A percentile compares a stretch with the other conserved stretches of the same genome.
Conservation (phyloP, 2,113 vertebrate species). For the Pluvialis apricaria region DNA sequence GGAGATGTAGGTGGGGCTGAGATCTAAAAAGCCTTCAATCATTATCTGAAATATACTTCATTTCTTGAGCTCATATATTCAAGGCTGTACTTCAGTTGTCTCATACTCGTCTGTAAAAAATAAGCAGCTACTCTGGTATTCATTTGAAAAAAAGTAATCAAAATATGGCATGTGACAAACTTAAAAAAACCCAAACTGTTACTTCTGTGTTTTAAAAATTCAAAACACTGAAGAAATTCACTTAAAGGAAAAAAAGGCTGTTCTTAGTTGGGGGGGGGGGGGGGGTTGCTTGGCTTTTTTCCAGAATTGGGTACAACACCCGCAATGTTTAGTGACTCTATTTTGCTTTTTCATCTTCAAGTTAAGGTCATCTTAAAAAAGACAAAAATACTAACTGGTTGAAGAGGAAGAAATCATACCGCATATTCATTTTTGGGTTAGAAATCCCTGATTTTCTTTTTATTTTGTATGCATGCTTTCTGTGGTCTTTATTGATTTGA, state of each 20-base stretch:
- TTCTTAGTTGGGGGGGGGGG: background rate
- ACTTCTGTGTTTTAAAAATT: background rate
- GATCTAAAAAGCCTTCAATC: background rate
- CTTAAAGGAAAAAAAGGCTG: background rate
- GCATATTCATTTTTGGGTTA: background rate
- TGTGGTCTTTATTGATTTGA: background rate
- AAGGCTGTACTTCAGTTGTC: background rate
- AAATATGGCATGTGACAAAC: background rate
- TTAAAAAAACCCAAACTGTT: background rate
- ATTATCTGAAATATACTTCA: background rate
- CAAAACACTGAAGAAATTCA: background rate
- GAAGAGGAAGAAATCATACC: background rate
- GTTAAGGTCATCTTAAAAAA: background rate
- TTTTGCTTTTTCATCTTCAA: background rate
- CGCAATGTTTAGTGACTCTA: background rate
- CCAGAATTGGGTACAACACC: background rate
- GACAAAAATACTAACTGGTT: background rate
- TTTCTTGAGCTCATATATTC: background rate
- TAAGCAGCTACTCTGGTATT: background rate
- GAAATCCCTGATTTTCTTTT: background rate
- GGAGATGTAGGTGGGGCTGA: background rate
- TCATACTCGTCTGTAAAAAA: background rate
- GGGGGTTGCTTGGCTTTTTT: background rate
- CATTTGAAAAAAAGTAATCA: background rate
- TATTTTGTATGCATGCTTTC: background rate